Evolutionary conservation across 2,888 invertebrate genomes (phyloP).

Genomic region (Drosophila kambysellisi): DNA sequence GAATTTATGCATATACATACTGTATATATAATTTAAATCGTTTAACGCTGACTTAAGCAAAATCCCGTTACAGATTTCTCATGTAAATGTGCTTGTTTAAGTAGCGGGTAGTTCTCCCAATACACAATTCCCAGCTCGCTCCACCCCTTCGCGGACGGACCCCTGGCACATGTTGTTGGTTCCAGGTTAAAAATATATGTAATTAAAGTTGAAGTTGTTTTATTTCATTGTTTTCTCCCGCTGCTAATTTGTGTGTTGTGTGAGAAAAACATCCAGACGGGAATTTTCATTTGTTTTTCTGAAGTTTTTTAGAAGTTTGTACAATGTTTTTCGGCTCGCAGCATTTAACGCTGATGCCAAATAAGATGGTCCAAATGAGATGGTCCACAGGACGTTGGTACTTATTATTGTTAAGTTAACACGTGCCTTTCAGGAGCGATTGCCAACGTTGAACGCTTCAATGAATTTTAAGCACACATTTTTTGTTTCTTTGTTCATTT

Average conservation of each 20-base stretch:
- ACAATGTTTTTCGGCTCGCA: constrained; percentile 30
- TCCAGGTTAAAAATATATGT: constrained; percentile 42
- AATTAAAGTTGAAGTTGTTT: constrained; percentile 49
- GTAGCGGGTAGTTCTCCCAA: not conserved
- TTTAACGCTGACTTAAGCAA: constrained; percentile 34
- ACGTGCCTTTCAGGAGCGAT: constrained; percentile 47
- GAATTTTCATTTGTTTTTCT: constrained; percentile 61
- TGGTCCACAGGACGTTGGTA: constrained; percentile 16
- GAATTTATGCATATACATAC: constrained; percentile 24
- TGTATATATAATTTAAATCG: constrained; percentile 38
- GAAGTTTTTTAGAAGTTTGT: constrained; percentile 51
- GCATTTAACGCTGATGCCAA: constrained; percentile 4
- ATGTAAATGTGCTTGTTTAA: constrained; percentile 19
- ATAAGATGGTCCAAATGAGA: not conserved
- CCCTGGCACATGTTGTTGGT: constrained; percentile 4
- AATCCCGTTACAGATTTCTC: constrained; percentile 37
- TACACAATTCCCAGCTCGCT: not conserved
- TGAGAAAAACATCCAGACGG: constrained; percentile 19
- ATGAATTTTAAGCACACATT: constrained; percentile 55
- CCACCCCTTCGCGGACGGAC: not conserved
- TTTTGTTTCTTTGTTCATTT: not conserved
- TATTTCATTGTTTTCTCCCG: constrained; percentile 1
- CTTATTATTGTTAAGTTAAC: constrained; percentile 54
- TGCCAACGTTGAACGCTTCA: constrained; percentile 43
- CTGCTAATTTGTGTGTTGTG: constrained; percentile 29